These are phyloP conservation scores for Drosophila robusta DNA, from an alignment of 2,888 invertebrate species.

Conservation along the genomic window DNA sequence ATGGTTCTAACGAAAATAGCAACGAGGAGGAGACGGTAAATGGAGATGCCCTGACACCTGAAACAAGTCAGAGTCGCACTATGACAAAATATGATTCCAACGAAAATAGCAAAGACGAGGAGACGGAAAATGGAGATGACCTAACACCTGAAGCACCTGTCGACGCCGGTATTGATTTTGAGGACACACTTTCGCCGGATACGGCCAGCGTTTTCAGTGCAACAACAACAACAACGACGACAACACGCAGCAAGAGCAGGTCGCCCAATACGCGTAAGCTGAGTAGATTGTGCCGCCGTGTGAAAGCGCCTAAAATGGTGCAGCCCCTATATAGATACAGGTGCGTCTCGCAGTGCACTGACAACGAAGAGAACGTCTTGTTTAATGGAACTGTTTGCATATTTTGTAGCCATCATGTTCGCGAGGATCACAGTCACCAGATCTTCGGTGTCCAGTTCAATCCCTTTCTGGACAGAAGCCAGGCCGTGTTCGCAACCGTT, in stretches of 20 bases:
- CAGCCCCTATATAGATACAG: constrained; percentile 90
- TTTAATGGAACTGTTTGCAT: neutral
- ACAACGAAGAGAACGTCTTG: too few relatives aligned
- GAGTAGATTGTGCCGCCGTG: constrained; percentile 87
- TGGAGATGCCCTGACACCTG: constrained; percentile 16
- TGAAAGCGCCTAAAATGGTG: constrained; percentile 87
- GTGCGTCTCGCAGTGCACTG: constrained; percentile 44
- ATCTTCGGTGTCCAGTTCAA: constrained; percentile 98
- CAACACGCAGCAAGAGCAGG: constrained; percentile 92
- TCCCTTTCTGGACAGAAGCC: constrained; percentile 92
- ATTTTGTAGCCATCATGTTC: constrained; percentile 89
- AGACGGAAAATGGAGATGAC: constrained; percentile 17
- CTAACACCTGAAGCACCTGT: constrained; percentile 4
- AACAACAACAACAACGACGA: constrained; percentile 92
- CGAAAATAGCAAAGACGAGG: constrained; percentile 43
- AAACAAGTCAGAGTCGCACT: constrained; percentile 32
- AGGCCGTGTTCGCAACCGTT: constrained; percentile 96
- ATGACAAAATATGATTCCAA: constrained; percentile 60
- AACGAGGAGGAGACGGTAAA: constrained; percentile 34
- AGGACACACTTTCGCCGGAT: constrained; percentile 83
- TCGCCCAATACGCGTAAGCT: constrained; percentile 90
- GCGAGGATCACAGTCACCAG: constrained; percentile 97
- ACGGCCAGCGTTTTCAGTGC: constrained; percentile 93
- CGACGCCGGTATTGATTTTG: constrained; percentile 29
- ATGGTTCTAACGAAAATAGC: constrained; percentile 29